phyloP scores from a whole-genome alignment of 23 tunicate genomes.

The Trididemnum nubilum region DNA sequence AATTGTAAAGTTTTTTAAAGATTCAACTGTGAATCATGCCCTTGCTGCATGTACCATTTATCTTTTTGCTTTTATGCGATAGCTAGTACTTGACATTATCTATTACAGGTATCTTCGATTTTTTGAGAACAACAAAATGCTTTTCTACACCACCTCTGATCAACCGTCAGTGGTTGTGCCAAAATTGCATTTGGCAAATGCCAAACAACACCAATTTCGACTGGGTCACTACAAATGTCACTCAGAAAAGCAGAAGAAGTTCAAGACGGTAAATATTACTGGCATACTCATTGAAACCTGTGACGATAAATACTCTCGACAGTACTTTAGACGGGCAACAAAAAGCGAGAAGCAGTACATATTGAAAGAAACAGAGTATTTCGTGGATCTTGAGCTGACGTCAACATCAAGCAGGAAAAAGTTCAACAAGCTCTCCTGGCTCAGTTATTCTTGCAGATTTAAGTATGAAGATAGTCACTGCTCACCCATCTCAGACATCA shows the following conservation, averaged over 20 bases:
- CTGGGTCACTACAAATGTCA: constrained; percentile 36
- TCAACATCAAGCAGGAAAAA: constrained; percentile 33
- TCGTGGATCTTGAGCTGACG: constrained; percentile 39
- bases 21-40: no score
- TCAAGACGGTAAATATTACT: constrained; percentile 20
- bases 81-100: no score
- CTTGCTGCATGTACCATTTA: no score
- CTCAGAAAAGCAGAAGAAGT: constrained; percentile 18
- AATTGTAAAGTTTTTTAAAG: no score
- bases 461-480: constrained; percentile 21
- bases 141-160: constrained; percentile 42
- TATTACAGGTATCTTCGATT: constrained; percentile 57
- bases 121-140: constrained; percentile 41
- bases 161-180: constrained; percentile 41
- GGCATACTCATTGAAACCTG: constrained; percentile 11
- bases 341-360: constrained; percentile 36
- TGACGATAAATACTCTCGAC: not conserved
- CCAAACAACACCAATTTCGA: constrained; percentile 24
- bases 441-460: constrained; percentile 21
- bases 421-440: constrained; percentile 53
- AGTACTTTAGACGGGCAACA: constrained; percentile 3
- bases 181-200: constrained; percentile 26
- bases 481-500: not conserved
- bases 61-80: no score
- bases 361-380: constrained; percentile 38